phyloP scores from a whole-genome alignment of 2,888 invertebrate genomes.

The Drosophila demipolita region DNA sequence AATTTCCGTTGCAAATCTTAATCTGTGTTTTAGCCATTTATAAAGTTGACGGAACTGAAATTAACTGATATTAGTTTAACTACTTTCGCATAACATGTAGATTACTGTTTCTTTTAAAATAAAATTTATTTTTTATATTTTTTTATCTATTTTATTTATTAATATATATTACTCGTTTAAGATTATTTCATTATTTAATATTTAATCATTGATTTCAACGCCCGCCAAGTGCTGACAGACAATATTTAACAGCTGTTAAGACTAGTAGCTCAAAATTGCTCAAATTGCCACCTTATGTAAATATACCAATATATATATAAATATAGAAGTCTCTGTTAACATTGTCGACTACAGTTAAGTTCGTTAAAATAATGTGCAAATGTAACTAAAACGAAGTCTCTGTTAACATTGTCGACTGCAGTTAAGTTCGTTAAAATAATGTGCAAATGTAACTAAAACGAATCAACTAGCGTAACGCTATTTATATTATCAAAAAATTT shows the following conservation, averaged over 20 bases:
- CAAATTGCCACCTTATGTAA: no score
- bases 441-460: not conserved
- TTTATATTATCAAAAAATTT: not conserved
- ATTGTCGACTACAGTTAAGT: not conserved
- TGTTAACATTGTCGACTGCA: not conserved
- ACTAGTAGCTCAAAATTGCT: not conserved
- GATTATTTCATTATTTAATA: not conserved
- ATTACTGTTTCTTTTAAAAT: not conserved
- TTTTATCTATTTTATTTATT: not conserved
- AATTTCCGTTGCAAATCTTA: not conserved
- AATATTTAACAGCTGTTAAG: not conserved
- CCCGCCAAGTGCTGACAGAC: not conserved
- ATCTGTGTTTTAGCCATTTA: not conserved
- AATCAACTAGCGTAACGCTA: not conserved
- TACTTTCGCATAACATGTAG: no score
- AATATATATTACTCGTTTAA: not conserved
- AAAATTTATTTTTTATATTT: not conserved
- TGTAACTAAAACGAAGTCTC: not conserved
- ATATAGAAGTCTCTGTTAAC: not conserved
- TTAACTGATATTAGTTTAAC: not conserved
- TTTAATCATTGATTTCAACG: not conserved
- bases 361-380: no score
- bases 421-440: no score
- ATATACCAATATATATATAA: no score
- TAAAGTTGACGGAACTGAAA: not conserved